Percentiles rank a stretch among this genome's conserved stretches.
Evolutionary conservation across 2,888 invertebrate species (phyloP).

Genomic region (Erannis defoliaria): DNA sequence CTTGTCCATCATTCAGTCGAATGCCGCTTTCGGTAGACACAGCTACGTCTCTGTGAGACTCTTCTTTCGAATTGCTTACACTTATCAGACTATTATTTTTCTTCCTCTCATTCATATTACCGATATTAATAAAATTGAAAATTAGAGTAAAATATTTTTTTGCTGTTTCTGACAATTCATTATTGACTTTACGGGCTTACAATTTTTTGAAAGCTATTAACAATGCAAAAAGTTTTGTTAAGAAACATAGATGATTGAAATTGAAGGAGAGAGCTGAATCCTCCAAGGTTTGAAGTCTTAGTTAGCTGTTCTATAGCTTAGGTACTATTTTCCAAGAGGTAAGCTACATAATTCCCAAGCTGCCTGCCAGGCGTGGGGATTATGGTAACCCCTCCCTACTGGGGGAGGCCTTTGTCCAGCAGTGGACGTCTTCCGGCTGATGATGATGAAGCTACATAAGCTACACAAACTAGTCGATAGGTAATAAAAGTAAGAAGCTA

Average conservation of each 20-base stretch:
- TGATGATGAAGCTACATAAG: too few species aligned
- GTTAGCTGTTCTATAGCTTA: too few species aligned
- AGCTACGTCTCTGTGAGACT: conserved; percentile 49
- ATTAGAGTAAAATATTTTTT: neutral
- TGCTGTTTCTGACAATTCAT: conserved; percentile 9
- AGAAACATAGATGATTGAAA: neutral
- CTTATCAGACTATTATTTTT: conserved; percentile 58
- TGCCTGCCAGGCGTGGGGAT: too few species aligned
- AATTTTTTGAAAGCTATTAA: neutral
- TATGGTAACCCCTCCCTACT: too few species aligned
- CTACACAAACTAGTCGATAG: too few species aligned
- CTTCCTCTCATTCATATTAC: conserved; percentile 55
- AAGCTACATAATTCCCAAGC: too few species aligned
- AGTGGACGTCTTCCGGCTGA: too few species aligned
- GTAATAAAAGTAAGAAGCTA: neutral
- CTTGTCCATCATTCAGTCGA: conserved; percentile 57
- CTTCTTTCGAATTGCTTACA: conserved; percentile 51
- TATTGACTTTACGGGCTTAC: conserved; percentile 6
- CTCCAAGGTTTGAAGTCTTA: too few species aligned
- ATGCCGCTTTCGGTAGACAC: conserved; percentile 47
- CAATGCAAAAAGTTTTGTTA: neutral
- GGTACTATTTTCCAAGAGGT: neutral
- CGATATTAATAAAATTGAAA: conserved; percentile 5
- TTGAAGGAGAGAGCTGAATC: neutral
- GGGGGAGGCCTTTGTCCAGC: too few species aligned